Evolutionary conservation across 2,113 vertebrate genomes (phyloP).

Genomic region (Hemichromis elongatus): DNA sequence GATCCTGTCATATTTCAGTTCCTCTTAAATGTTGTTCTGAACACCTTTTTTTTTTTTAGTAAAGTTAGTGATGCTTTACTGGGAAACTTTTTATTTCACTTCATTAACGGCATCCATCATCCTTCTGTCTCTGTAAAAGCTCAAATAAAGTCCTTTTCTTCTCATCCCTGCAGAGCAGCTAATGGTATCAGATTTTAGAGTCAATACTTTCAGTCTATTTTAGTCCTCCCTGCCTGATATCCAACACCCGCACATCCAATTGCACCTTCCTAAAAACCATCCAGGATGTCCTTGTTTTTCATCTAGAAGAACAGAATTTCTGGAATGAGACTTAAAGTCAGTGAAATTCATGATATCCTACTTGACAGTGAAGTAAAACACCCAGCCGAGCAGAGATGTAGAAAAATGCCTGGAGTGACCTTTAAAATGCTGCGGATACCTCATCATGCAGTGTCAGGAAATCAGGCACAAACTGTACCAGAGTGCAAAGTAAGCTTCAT

Average conservation of each 20-base stretch:
- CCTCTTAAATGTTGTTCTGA: neutral
- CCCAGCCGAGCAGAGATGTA: neutral
- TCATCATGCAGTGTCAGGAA: neutral
- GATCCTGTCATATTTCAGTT: neutral
- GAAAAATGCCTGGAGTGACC: neutral
- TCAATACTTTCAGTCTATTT: slow-evolving; percentile 1
- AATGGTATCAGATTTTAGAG: neutral
- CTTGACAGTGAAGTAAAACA: neutral
- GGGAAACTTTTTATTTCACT: neutral
- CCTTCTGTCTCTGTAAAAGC: neutral
- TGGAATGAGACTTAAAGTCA: neutral
- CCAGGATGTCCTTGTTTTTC: slow-evolving; percentile 2
- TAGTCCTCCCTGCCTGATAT: neutral
- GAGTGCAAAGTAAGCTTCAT: slow-evolving; percentile 13
- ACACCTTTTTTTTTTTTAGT: neutral
- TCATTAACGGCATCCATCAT: neutral
- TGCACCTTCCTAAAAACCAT: neutral
- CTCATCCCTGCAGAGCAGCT: neutral
- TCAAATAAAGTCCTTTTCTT: neutral
- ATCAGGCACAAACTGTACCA: slow-evolving; percentile 22
- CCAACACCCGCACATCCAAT: neutral
- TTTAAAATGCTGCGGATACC: slow-evolving; percentile 2
- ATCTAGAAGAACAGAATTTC: neutral
- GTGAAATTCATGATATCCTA: neutral
- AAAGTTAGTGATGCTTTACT: neutral